These are phyloP conservation scores for Pyrgilauda ruficollis DNA, from an alignment of 2,113 vertebrate species.

Conservation along the genomic window DNA sequence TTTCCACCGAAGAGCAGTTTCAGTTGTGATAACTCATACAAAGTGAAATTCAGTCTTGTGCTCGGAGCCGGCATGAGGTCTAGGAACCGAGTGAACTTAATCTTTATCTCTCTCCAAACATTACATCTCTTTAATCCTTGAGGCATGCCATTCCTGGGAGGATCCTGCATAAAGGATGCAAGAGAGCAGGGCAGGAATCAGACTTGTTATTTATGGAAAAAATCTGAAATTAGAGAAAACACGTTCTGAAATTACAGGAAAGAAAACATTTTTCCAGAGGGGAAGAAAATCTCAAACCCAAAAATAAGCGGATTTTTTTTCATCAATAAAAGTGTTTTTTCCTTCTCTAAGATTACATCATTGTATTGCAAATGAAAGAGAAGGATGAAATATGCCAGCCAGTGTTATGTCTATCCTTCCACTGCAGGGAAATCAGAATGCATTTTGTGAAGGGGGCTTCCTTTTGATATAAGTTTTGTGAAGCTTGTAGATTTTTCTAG, in stretches of 20 bases:
- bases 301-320: neutral
- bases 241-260: slow-evolving; percentile 27
- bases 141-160: slow-evolving; percentile 53
- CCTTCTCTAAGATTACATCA: neutral
- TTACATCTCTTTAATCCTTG: slow-evolving; percentile 55
- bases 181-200: neutral
- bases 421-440: neutral
- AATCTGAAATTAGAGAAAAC: slow-evolving; percentile 36
- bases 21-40: slow-evolving; percentile 56
- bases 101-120: slow-evolving; percentile 61
- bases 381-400: neutral
- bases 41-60: slow-evolving; percentile 47
- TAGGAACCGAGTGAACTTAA: slow-evolving; percentile 31
- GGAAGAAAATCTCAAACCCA: neutral
- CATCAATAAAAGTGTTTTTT: neutral
- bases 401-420: neutral
- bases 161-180: slow-evolving; percentile 27
- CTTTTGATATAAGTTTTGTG: neutral
- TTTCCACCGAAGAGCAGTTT: slow-evolving; percentile 52
- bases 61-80: slow-evolving; percentile 27
- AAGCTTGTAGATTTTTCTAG: neutral
- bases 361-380: neutral
- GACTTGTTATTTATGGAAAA: slow-evolving; percentile 48
- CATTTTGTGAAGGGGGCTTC: neutral
- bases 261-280: slow-evolving; percentile 32